Evolutionary conservation across 2,797 vertebrate genomes (phyloP).

Genomic region (Mus spretus): DNA sequence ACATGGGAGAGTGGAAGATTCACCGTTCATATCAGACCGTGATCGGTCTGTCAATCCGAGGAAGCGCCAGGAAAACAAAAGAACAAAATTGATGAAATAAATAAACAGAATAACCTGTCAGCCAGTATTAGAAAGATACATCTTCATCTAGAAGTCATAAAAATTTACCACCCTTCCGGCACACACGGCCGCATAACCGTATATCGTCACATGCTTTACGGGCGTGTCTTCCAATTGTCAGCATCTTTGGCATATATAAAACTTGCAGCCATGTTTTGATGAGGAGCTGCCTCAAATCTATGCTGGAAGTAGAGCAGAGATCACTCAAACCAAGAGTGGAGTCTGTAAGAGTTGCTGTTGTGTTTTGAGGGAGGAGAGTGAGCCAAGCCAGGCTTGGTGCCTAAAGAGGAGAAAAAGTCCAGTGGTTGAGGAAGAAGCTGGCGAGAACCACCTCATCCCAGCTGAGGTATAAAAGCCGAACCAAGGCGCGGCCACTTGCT

Average conservation of each 20-base stretch:
- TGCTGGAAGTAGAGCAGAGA: not conserved
- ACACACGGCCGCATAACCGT: not conserved
- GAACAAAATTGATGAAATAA: conserved; percentile 77
- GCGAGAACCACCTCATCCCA: not conserved
- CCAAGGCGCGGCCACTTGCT: not conserved
- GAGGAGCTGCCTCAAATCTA: not conserved
- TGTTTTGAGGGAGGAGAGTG: not conserved
- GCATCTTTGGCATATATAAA: conserved; percentile 41
- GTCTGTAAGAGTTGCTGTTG: not conserved
- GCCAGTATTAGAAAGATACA: conserved; percentile 55
- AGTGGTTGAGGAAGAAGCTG: fast-evolving
- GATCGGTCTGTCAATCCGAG: conserved; percentile 72
- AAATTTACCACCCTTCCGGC: conserved; percentile 52
- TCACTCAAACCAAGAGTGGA: not conserved
- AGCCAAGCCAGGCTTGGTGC: fast-evolving
- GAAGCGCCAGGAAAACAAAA: conserved; percentile 72
- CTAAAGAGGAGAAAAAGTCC: not conserved
- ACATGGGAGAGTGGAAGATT: not conserved
- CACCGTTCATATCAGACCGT: conserved; percentile 52
- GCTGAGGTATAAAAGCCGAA: not conserved
- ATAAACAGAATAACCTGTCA: conserved; percentile 72
- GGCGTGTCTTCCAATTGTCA: not conserved
- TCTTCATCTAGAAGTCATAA: conserved; percentile 53
- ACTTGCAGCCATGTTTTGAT: not conserved
- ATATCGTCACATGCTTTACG: conserved; percentile 37